Percentiles rank a stretch among this genome's conserved stretches.
These are phyloP conservation scores for Nephila pilipes DNA, from an alignment of 1,140 invertebrate species.

Conservation along the genomic window DNA sequence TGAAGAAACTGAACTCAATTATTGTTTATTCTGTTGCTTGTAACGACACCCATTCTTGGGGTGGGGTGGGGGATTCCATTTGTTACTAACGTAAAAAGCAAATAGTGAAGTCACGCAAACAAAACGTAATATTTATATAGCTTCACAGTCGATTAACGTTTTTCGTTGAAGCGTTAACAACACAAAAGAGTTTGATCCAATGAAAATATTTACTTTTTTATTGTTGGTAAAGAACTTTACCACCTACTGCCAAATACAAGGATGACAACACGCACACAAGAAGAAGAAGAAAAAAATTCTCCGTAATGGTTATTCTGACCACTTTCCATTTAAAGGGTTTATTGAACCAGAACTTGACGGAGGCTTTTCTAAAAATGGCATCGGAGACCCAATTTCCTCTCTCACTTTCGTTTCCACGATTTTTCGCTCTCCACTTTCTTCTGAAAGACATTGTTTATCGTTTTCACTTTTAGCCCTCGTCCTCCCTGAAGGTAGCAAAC, in stretches of 20 bases:
- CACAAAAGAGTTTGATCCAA: not conserved
- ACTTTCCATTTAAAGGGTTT: slow-evolving; percentile 11
- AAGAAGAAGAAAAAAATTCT: too few relatives aligned
- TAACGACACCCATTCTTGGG: too few relatives aligned
- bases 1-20: too few relatives aligned
- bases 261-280: not conserved
- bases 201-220: not conserved
- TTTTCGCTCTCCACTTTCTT: not conserved
- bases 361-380: slow-evolving; percentile 22
- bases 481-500: not conserved
- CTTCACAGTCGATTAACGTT: too few relatives aligned
- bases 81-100: too few relatives aligned
- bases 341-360: slow-evolving; percentile 57
- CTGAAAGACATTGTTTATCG: slow-evolving; percentile 28
- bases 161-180: not conserved
- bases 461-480: slow-evolving; percentile 36
- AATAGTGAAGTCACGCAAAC: too few relatives aligned
- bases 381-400: not conserved
- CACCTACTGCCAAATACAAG: not conserved
- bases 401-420: slow-evolving; percentile 22
- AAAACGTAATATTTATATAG: too few relatives aligned
- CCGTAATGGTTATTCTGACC: not conserved
- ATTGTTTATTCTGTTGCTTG: too few relatives aligned
- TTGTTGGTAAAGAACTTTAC: not conserved
- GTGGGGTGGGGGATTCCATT: too few relatives aligned